Evolutionary conservation across 2,113 vertebrate species (phyloP).

Genomic region (Climacteris rufus): DNA sequence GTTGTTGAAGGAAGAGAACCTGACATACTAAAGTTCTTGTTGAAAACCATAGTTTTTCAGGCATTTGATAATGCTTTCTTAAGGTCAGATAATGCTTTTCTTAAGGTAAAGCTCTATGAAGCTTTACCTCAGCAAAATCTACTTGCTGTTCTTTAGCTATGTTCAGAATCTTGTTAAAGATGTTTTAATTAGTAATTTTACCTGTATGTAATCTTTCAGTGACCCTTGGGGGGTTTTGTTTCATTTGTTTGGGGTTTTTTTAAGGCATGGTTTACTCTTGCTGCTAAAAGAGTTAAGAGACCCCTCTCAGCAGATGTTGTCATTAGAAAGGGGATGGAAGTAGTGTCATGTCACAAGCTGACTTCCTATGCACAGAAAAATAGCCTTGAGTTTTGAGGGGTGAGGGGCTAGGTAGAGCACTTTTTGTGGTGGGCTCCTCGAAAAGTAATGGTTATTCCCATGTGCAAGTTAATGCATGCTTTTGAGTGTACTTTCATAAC

Average conservation of each 20-base stretch:
- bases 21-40: background rate
- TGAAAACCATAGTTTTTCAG: background rate
- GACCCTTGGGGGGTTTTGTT: background rate
- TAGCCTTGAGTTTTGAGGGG: background rate
- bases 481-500: background rate
- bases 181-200: slow-evolving; percentile 20
- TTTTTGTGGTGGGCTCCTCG: background rate
- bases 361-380: background rate
- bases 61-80: background rate
- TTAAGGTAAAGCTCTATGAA: background rate
- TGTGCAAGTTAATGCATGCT: background rate
- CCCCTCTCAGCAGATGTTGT: background rate
- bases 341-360: background rate
- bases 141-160: background rate
- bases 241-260: background rate
- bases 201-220: background rate
- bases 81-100: background rate
- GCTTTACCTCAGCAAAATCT: background rate
- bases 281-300: background rate
- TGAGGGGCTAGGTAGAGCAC: background rate
- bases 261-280: background rate
- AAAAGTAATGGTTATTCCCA: background rate
- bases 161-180: background rate
- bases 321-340: background rate
- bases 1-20: background rate